Evolutionary conservation across 2,888 invertebrate genomes (phyloP).

Genomic region (Silvanus unidentatus): DNA sequence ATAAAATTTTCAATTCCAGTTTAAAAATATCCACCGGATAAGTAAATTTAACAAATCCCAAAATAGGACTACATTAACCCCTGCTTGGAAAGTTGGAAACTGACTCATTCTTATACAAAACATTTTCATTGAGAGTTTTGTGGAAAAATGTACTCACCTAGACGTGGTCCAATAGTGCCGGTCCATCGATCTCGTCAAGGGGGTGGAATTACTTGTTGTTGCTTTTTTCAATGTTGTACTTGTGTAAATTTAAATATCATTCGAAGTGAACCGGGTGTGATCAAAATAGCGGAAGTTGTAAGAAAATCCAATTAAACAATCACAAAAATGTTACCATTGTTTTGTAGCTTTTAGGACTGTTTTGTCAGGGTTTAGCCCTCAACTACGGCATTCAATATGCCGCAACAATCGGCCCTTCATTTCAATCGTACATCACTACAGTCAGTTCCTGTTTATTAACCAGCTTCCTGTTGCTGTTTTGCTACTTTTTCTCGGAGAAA

Average conservation of each 20-base stretch:
- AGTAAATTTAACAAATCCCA: conserved; percentile 16
- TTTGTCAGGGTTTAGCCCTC: conserved; percentile 74
- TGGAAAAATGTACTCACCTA: not conserved
- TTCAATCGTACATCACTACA: conserved; percentile 74
- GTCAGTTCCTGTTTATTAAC: conserved; percentile 76
- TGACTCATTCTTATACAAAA: not conserved
- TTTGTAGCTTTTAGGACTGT: conserved; percentile 74
- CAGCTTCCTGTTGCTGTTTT: conserved; percentile 65
- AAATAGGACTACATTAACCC: conserved; percentile 17
- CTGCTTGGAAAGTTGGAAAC: not conserved
- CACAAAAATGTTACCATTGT: no score
- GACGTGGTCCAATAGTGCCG: conserved; percentile 22
- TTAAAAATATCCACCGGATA: not conserved
- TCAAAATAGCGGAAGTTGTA: conserved; percentile 73
- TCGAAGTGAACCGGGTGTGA: conserved; percentile 63
- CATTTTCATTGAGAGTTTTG: not conserved
- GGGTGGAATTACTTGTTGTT: conserved; percentile 58
- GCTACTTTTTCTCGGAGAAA: conserved; percentile 73
- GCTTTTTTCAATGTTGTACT: conserved; percentile 70
- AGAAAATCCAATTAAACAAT: no score
- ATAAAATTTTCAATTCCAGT: no score
- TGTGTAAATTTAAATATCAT: conserved; percentile 74
- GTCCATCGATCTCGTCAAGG: conserved; percentile 11
- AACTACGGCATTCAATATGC: conserved; percentile 73
- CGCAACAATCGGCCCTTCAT: conserved; percentile 68